A percentile compares a stretch with the other conserved stretches of the same genome.
These are phyloP conservation scores for Hemichromis elongatus DNA, from an alignment of 2,113 vertebrate genomes.

Conservation along the genomic window DNA sequence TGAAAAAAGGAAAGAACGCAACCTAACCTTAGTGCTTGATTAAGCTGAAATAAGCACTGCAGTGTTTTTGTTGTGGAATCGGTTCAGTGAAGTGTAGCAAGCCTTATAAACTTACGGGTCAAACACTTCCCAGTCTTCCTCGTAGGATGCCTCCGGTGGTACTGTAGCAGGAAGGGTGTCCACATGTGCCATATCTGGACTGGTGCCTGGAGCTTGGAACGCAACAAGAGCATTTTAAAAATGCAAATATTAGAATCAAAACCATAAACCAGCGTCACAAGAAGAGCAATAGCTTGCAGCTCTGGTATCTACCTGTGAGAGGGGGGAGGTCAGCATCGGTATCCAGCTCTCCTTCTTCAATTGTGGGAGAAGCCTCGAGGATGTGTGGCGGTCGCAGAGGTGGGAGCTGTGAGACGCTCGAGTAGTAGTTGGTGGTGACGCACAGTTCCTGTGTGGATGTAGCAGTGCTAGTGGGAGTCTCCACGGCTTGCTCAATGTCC, in stretches of 20 bases:
- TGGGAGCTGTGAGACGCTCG: constrained; percentile 64
- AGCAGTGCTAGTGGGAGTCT: constrained; percentile 84
- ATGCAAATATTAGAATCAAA: background rate
- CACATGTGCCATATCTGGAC: constrained; percentile 86
- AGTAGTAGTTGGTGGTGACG: constrained; percentile 74
- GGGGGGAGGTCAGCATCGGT: constrained; percentile 86
- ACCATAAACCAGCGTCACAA: background rate
- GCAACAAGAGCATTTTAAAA: background rate
- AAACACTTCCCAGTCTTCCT: constrained; percentile 99
- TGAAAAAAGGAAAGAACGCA: background rate
- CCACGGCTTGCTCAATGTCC: constrained; percentile 91
- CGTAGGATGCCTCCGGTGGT: constrained; percentile 90
- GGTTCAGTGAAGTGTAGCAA: background rate
- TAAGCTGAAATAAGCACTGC: background rate
- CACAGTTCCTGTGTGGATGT: constrained; percentile 80
- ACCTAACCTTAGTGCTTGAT: background rate
- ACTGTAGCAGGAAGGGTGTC: constrained; percentile 72
- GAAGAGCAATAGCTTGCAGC: background rate
- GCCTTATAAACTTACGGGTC: constrained; percentile 87
- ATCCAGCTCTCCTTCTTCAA: constrained; percentile 78
- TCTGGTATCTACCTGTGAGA: constrained; percentile 79
- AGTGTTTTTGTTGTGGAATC: background rate
- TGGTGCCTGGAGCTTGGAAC: constrained; percentile 81
- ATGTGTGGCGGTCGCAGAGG: constrained; percentile 74
- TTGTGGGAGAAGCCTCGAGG: constrained; percentile 68